Percentiles rank a stretch among this genome's conserved stretches.
Evolutionary conservation across 2,797 vertebrate species (phyloP).

Genomic region (Chanos chanos): DNA sequence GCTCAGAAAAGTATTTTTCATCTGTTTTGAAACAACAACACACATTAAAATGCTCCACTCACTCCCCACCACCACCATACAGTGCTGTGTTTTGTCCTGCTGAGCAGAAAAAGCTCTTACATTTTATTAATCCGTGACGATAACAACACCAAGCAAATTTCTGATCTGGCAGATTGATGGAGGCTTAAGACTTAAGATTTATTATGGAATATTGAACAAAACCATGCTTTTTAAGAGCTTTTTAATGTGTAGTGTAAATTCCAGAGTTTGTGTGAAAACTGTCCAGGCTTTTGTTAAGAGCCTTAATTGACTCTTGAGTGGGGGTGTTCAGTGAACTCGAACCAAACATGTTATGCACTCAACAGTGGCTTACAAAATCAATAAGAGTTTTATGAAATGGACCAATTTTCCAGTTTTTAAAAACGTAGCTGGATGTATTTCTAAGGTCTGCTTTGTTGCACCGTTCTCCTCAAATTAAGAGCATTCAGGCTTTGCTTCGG

Average conservation of each 20-base stretch:
- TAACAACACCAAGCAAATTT: neutral
- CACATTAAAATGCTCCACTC: too few species aligned
- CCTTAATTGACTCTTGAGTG: slow-evolving; percentile 48
- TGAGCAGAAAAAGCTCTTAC: neutral
- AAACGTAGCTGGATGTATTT: too few species aligned
- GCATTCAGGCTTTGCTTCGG: too few species aligned
- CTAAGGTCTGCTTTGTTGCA: too few species aligned
- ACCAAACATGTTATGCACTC: slow-evolving; percentile 37
- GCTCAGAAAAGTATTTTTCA: too few species aligned
- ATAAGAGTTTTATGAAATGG: slow-evolving; percentile 37
- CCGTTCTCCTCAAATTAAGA: too few species aligned
- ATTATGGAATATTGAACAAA: slow-evolving; percentile 39
- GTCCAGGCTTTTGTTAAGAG: slow-evolving; percentile 24
- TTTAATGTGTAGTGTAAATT: slow-evolving; percentile 37
- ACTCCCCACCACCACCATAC: neutral
- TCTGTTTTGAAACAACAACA: too few species aligned
- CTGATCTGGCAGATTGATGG: too few species aligned
- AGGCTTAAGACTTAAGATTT: slow-evolving; percentile 16
- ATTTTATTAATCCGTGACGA: neutral
- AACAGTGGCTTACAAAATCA: slow-evolving; percentile 36
- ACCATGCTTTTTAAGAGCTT: slow-evolving; percentile 28
- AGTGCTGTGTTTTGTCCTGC: too few species aligned
- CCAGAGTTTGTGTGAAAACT: slow-evolving; percentile 37
- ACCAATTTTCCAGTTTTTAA: slow-evolving; percentile 26
- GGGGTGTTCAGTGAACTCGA: slow-evolving; percentile 27